Percentiles rank a stretch among this genome's conserved stretches.
phyloP scores from a whole-genome alignment of 1,140 invertebrate genomes.

The Melanaphis sacchari region DNA sequence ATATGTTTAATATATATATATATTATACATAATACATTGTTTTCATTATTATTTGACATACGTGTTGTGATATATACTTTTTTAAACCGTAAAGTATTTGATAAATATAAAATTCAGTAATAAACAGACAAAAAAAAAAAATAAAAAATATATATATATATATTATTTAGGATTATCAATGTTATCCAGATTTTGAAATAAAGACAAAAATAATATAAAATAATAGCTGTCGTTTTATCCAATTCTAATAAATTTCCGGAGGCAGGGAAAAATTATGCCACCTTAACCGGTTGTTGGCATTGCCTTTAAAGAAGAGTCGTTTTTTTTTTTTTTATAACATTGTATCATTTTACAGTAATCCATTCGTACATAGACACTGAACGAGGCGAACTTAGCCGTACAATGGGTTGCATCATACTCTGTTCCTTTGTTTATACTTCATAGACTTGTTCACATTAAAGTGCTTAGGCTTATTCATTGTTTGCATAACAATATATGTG shows the following conservation, averaged over 20 bases:
- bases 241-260: neutral
- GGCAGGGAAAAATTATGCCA: neutral
- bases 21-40: no score
- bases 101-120: neutral
- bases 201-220: constrained; percentile 1
- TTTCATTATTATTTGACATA: neutral
- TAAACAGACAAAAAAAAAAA: neutral
- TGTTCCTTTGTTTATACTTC: constrained; percentile 21
- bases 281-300: neutral
- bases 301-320: neutral
- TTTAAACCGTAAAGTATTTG: neutral
- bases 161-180: neutral
- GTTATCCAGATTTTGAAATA: neutral
- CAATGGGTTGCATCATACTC: neutral
- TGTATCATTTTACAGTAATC: neutral
- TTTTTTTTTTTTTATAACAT: neutral
- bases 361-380: neutral
- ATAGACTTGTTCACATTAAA: neutral
- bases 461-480: neutral
- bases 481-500: constrained; percentile 3
- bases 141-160: neutral
- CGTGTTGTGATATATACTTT: neutral
- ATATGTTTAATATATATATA: neutral
- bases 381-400: neutral
- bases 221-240: constrained; percentile 11